Evolutionary conservation across 2,797 vertebrate genomes (phyloP).

Genomic region (Malurus splendens): DNA sequence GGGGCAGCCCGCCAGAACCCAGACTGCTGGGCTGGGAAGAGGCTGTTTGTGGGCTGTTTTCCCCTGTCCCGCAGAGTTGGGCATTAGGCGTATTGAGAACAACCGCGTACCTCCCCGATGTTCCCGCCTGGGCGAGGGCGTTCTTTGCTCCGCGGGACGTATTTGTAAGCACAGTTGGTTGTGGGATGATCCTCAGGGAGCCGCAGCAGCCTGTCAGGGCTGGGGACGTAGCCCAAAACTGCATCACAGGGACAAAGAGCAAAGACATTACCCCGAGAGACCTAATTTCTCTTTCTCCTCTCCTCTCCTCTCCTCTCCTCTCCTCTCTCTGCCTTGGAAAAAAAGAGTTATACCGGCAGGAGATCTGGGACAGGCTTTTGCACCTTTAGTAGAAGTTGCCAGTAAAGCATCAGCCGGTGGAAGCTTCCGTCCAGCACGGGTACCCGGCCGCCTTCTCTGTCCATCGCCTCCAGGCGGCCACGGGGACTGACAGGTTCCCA

Average conservation of each 20-base stretch:
- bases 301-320: too few relatives aligned
- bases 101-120: accelerated
- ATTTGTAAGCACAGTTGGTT: accelerated
- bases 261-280: accelerated
- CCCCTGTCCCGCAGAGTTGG: accelerated
- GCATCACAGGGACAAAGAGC: accelerated
- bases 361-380: neutral
- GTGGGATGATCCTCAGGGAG: accelerated
- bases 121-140: neutral
- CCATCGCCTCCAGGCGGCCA: accelerated
- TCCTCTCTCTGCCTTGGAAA: accelerated
- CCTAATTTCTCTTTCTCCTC: accelerated
- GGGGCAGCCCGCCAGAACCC: accelerated
- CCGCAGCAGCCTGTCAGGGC: too few relatives aligned
- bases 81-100: accelerated
- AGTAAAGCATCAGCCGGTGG: neutral
- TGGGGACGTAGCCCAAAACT: accelerated
- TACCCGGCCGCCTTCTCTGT: accelerated
- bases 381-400: accelerated
- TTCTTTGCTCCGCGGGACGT: accelerated
- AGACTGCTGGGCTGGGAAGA: neutral
- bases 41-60: accelerated
- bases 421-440: neutral
- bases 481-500: accelerated
- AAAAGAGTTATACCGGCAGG: accelerated